Percentiles rank a stretch among this genome's conserved stretches.
Evolutionary conservation across 2,113 vertebrate species (phyloP).

Genomic region (Jaculus jaculus): DNA sequence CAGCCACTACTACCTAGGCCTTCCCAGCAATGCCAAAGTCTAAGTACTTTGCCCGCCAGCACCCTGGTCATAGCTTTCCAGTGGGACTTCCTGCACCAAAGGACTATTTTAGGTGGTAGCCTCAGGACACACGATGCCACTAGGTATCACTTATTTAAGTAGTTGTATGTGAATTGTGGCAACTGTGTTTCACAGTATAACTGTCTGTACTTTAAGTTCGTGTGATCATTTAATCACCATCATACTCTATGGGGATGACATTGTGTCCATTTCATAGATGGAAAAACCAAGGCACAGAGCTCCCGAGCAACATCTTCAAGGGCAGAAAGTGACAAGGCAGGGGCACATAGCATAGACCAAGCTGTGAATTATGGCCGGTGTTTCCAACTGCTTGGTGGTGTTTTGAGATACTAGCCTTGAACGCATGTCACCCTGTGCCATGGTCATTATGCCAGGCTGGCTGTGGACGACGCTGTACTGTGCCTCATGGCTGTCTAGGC

Average conservation of each 20-base stretch:
- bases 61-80: not conserved
- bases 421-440: not conserved
- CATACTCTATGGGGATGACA: too few relatives aligned
- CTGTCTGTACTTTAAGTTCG: not conserved
- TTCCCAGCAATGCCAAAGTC: fast-evolving
- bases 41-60: not conserved
- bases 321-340: not conserved
- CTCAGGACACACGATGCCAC: not conserved
- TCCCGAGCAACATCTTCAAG: too few relatives aligned
- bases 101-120: too few relatives aligned
- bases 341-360: fast-evolving
- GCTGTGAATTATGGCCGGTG: not conserved
- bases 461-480: not conserved
- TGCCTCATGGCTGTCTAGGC: not conserved
- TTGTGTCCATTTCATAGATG: not conserved
- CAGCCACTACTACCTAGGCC: fast-evolving
- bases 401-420: not conserved
- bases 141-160: not conserved
- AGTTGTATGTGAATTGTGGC: fast-evolving
- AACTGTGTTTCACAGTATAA: fast-evolving
- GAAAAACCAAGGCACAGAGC: not conserved
- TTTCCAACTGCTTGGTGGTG: not conserved
- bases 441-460: not conserved
- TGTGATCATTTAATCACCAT: too few relatives aligned
- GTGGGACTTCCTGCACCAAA: not conserved